Percentiles rank a stretch among this genome's conserved stretches.
These are phyloP conservation scores for Stenotaenia linearis DNA, from an alignment of 2,888 invertebrate genomes.

Conservation along the genomic window DNA sequence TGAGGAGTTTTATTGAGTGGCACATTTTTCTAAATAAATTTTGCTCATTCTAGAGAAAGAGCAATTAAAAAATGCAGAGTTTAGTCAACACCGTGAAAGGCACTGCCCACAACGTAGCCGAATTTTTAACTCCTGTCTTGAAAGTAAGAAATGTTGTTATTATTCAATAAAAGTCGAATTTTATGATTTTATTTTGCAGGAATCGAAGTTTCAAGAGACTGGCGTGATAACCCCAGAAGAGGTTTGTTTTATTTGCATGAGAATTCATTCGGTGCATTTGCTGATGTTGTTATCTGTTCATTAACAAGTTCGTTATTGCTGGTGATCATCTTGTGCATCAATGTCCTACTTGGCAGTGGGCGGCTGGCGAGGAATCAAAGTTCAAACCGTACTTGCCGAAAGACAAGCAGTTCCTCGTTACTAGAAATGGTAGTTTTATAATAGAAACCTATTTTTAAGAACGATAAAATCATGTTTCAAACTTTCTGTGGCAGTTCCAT, in stretches of 20 bases:
- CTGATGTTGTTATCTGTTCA: too few relatives aligned
- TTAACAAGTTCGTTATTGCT: conserved; percentile 75
- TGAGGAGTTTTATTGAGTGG: too few relatives aligned
- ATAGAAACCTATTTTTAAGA: neutral
- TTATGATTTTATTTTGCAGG: conserved; percentile 54
- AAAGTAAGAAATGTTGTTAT: conserved; percentile 59
- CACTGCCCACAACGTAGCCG: conserved; percentile 89
- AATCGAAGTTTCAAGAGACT: conserved; percentile 94
- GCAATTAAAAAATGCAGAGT: conserved; percentile 69
- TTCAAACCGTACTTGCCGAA: conserved; percentile 81
- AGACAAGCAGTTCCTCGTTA: conserved; percentile 95
- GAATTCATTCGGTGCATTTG: too few relatives aligned
- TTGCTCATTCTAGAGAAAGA: neutral
- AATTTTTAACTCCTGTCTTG: conserved; percentile 90
- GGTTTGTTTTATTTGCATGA: conserved; percentile 41
- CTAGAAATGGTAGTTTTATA: conserved; percentile 62
- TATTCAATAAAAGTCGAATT: too few relatives aligned
- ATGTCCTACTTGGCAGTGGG: conserved; percentile 99
- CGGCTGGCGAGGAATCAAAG: conserved; percentile 77
- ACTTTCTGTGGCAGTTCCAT: too few relatives aligned
- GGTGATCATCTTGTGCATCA: conserved; percentile 98
- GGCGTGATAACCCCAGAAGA: conserved; percentile 98
- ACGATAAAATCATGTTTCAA: too few relatives aligned
- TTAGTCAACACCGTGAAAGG: conserved; percentile 93
- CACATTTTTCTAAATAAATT: neutral